Base-by-base conservation (phyloP, 2,797 vertebrate genomes). In the Gobio occitaniae region DNA sequence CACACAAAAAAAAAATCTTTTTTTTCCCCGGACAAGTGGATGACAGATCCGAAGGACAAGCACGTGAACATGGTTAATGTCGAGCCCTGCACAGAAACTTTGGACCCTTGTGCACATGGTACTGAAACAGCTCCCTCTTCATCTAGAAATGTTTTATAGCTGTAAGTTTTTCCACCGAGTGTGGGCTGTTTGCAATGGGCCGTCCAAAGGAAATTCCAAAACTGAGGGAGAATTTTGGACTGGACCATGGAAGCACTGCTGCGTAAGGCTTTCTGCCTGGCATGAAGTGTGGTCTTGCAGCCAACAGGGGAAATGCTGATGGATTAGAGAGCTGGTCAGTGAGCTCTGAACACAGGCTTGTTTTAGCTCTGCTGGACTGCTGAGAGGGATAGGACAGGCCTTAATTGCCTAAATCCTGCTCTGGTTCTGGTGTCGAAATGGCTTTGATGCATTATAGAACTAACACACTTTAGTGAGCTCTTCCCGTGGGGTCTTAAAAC, bases 181-280 rank as follows among this genome's bases (percentile, higher is more conserved):
- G 83, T 79, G 80, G 87, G 91, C 90, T 89, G 90, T 93, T 92
- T 91, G 90, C 90, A 92, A 71, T 91, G 83, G 91, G 90, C 93
- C 91, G 91, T 94, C 92, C 93, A 94, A 93, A 95, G 94, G 95
- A 96, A 95, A 95, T 95, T 95, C 95, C 94, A 94, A 32, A 86
- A 86, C 89, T 76, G 13, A 82, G 74, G 88, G 86, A 86, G 82
- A 90, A 84, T 86, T 90, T 86, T 61, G 90, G 89, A 90, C 80
- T 83, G 86, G 50, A 59, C 41, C 1, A 0, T 78, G 44, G 47
- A 82, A 63, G 63, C 41, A 5, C 41, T 69, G 75, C 83, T 78
- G 71, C 3, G 44, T 79, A 70, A 76, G 77, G 61, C 76, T 29
- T 82, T 81, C 66, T 70, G 50, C 12, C 50, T 47, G 78, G 44